These are phyloP conservation scores for Crax fasciolata DNA, from an alignment of 2,797 vertebrate species.

Conservation along the genomic window DNA sequence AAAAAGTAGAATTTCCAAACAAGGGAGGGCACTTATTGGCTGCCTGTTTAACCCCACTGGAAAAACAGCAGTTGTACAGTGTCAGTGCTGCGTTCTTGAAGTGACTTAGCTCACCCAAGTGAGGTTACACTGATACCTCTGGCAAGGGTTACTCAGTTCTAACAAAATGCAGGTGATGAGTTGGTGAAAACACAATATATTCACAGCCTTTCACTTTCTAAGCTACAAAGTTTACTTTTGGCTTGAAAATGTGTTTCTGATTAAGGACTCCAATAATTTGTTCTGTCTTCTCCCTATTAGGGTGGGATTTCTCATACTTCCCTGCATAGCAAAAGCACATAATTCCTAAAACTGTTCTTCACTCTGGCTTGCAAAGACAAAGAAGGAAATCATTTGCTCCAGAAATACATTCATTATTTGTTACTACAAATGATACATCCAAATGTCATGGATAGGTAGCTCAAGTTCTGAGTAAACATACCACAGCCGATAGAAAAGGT, in stretches of 20 bases:
- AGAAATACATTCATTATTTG: background rate
- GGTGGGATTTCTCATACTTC: background rate
- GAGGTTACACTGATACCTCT: background rate
- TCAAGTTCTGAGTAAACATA: background rate
- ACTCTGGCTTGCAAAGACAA: background rate
- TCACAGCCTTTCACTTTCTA: background rate
- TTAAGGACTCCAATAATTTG: background rate
- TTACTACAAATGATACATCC: background rate
- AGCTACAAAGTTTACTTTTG: background rate
- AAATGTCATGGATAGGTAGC: background rate
- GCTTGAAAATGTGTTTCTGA: background rate
- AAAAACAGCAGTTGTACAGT: background rate
- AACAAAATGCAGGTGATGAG: background rate
- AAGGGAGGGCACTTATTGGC: background rate
- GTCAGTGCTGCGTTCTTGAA: rapidly evolving
- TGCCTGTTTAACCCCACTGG: background rate
- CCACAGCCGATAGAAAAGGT: background rate
- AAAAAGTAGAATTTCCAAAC: background rate
- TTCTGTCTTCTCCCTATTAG: background rate
- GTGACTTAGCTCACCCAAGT: background rate
- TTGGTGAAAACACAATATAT: background rate
- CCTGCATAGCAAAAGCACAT: background rate
- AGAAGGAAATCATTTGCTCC: background rate
- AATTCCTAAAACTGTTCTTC: background rate
- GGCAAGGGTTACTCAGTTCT: background rate